A percentile compares a stretch with the other conserved stretches of the same genome.
Conservation (phyloP, 2,888 invertebrate genomes). For the Drosophila mayaguana region DNA sequence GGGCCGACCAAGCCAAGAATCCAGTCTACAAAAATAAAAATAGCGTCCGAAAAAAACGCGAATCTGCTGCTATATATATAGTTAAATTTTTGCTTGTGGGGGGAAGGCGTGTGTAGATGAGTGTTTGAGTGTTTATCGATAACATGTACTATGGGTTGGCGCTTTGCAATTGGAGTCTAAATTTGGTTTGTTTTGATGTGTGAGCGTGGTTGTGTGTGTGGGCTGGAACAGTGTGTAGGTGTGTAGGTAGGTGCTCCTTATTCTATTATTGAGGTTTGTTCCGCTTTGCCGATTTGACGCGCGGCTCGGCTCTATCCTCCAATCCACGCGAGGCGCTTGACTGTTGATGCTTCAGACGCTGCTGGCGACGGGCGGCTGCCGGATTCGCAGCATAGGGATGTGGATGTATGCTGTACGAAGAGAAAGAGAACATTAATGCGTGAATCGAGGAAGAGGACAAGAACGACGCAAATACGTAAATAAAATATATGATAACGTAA, state of each 20-base stretch:
- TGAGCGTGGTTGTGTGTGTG: conserved; percentile 8
- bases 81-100: not conserved
- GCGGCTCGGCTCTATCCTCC: conserved; percentile 39
- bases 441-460: not conserved
- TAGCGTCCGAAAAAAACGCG: not conserved
- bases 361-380: conserved; percentile 80
- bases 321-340: conserved; percentile 18
- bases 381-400: conserved; percentile 84
- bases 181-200: conserved; percentile 10
- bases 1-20: conserved; percentile 29
- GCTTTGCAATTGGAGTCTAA: conserved; percentile 37
- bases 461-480: conserved; percentile 33
- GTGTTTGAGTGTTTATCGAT: conserved; percentile 13
- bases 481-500: conserved; percentile 49
- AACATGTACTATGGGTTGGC: conserved; percentile 7
- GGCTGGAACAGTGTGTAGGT: conserved; percentile 10
- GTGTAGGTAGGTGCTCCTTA: conserved; percentile 14
- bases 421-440: conserved; percentile 30
- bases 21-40: conserved; percentile 7
- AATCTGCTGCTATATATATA: not conserved
- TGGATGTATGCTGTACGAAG: conserved; percentile 82
- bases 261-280: conserved; percentile 59
- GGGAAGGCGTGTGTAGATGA: not conserved
- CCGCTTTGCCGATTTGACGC: conserved; percentile 52
- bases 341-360: conserved; percentile 78